Conservation (phyloP, 2,888 invertebrate genomes). For the Galerucella pusilla region DNA sequence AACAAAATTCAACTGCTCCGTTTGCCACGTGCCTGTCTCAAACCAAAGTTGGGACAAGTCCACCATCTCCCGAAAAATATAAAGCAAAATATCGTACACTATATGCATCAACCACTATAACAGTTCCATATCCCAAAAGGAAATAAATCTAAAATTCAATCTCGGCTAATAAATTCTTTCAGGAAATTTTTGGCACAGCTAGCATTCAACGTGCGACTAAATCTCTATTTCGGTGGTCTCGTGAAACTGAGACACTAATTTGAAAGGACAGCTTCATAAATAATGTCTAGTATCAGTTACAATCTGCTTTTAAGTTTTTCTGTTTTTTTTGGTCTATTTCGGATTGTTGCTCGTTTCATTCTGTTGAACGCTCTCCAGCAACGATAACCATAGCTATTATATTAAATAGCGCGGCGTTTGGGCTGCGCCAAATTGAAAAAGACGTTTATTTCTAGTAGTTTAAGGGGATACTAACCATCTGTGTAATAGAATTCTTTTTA, state of each 20-base stretch:
- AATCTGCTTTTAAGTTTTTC: not conserved
- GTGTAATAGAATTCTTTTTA: not conserved
- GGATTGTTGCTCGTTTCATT: slow-evolving; percentile 14
- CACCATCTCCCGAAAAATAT: no score
- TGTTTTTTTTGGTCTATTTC: not conserved
- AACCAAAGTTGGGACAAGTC: no score
- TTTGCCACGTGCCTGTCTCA: no score
- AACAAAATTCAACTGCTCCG: no score
- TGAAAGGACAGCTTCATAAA: slow-evolving; percentile 9
- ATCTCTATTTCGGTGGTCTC: slow-evolving; percentile 6
- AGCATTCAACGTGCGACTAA: slow-evolving; percentile 1
- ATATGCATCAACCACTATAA: not conserved
- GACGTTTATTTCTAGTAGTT: not conserved
- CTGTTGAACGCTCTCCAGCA: slow-evolving; percentile 9
- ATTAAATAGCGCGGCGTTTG: not conserved
- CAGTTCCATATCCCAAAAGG: not conserved
- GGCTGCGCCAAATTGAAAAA: not conserved
- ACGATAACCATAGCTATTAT: not conserved
- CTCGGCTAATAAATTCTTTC: not conserved
- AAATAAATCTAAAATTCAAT: slow-evolving; percentile 1
- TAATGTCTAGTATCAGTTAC: slow-evolving; percentile 4
- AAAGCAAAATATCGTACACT: no score
- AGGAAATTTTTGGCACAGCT: not conserved
- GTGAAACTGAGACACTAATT: slow-evolving; percentile 3
- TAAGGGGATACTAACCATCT: not conserved